These are phyloP conservation scores for Sorex maritimensis DNA, from an alignment of 2,797 vertebrate species.

Conservation along the genomic window DNA sequence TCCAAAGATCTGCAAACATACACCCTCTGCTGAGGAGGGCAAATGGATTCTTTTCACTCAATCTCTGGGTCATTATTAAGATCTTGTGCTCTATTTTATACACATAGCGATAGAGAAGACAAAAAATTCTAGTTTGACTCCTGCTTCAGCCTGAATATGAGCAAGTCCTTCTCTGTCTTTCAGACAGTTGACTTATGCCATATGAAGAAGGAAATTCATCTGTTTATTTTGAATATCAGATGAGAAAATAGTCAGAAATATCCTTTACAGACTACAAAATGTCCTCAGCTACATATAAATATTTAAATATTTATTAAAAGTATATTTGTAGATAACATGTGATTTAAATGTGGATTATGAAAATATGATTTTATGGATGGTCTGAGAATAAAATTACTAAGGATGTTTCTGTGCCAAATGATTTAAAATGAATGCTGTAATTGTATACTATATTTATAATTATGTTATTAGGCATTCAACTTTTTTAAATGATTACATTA, in stretches of 20 bases:
- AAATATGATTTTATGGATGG: too few relatives aligned
- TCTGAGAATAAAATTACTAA: background rate
- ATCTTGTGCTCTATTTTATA: background rate
- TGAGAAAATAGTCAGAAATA: slow-evolving; percentile 17
- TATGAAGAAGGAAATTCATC: background rate
- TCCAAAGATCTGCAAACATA: too few relatives aligned
- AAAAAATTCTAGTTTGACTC: background rate
- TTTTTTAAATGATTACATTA: background rate
- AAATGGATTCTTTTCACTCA: background rate
- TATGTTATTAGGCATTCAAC: background rate
- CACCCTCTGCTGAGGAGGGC: too few relatives aligned
- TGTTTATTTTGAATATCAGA: background rate
- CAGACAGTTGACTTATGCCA: background rate
- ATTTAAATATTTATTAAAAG: slow-evolving; percentile 23
- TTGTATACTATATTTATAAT: background rate
- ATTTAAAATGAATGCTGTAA: background rate
- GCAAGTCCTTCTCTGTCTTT: slow-evolving; percentile 40
- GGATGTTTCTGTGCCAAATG: background rate
- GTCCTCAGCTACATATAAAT: background rate
- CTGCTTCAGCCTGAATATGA: background rate
- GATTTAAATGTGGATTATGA: too few relatives aligned
- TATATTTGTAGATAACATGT: too few relatives aligned
- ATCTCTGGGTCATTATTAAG: background rate
- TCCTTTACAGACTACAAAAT: background rate
- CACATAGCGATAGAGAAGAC: rapidly evolving